These are phyloP conservation scores for Drosophila mauritiana DNA, from an alignment of 1,140 invertebrate species.

Conservation along the genomic window DNA sequence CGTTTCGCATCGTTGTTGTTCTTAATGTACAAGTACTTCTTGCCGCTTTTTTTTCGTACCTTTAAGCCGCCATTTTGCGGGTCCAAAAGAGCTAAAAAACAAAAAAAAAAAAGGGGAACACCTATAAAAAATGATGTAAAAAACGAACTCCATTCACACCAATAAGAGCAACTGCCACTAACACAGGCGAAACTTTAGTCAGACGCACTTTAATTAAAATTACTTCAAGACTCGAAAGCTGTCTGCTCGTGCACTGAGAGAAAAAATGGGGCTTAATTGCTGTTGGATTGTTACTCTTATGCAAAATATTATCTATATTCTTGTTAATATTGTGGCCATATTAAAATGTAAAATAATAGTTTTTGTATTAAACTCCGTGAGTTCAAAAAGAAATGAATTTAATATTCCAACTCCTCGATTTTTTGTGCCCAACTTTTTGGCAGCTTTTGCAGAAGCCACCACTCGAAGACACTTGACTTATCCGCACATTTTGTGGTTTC, in stretches of 20 bases:
- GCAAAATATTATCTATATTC: no score
- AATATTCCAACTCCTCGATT: no score
- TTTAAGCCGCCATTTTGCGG: slow-evolving; percentile 65
- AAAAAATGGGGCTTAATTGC: background rate
- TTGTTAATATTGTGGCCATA: no score
- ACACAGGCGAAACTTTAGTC: slow-evolving; percentile 2
- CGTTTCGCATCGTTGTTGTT: slow-evolving; percentile 61
- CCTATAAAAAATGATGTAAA: slow-evolving; percentile 15
- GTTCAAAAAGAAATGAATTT: no score
- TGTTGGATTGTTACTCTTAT: no score
- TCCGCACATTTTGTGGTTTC: slow-evolving; percentile 52
- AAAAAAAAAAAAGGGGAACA: slow-evolving; percentile 20
- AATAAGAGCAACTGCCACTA: slow-evolving; percentile 13
- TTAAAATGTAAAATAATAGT: no score
- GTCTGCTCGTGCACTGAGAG: slow-evolving; percentile 8
- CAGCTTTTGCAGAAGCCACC: slow-evolving; percentile 25
- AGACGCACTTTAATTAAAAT: slow-evolving; percentile 72
- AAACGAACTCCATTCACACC: slow-evolving; percentile 21
- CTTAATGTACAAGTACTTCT: slow-evolving; percentile 19
- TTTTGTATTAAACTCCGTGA: no score
- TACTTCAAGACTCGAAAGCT: slow-evolving; percentile 32
- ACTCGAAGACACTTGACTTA: slow-evolving; percentile 8
- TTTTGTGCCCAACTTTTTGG: slow-evolving; percentile 7
- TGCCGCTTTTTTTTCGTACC: slow-evolving; percentile 26
- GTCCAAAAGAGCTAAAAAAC: slow-evolving; percentile 8